These are phyloP conservation scores for Nemopilema nomurai DNA, from an alignment of 30 jellyfish, hydroid and myxozoan species.

Conservation along the genomic window DNA sequence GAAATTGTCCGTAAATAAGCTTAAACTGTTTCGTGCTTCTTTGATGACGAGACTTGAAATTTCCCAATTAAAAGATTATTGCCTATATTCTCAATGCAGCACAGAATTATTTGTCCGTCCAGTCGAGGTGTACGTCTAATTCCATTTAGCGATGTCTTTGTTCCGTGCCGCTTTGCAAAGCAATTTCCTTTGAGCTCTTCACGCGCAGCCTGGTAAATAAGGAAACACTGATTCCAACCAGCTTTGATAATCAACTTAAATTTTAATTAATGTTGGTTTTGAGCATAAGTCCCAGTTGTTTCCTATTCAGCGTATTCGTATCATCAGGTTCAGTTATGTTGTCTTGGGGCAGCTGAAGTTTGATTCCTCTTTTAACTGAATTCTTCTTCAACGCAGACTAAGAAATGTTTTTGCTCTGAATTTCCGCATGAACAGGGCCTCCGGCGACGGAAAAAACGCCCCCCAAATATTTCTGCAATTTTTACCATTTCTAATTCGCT, in stretches of 20 bases:
- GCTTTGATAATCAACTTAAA: background rate
- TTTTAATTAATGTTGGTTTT: background rate
- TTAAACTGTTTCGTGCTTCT: background rate
- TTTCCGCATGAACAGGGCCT: too few species aligned
- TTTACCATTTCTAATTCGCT: too few species aligned
- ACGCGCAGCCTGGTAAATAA: background rate
- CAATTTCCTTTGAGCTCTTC: background rate
- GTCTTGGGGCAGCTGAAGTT: background rate
- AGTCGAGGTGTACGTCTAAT: background rate
- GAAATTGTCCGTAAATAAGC: background rate
- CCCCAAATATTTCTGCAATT: too few species aligned
- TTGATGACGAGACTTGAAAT: conserved; percentile 5
- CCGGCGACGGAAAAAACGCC: too few species aligned
- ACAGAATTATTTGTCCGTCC: background rate
- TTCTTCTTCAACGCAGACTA: too few species aligned
- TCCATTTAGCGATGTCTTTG: background rate
- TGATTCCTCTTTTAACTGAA: too few species aligned
- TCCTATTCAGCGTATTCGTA: background rate
- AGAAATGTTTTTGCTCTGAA: too few species aligned
- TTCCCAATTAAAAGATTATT: background rate
- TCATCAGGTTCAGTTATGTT: background rate
- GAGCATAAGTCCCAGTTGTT: background rate
- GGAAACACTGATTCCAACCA: background rate
- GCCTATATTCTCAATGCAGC: background rate
- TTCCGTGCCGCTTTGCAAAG: background rate